Base-by-base conservation (phyloP, 2,888 invertebrate species). In the Lycophotia porphyrea region DNA sequence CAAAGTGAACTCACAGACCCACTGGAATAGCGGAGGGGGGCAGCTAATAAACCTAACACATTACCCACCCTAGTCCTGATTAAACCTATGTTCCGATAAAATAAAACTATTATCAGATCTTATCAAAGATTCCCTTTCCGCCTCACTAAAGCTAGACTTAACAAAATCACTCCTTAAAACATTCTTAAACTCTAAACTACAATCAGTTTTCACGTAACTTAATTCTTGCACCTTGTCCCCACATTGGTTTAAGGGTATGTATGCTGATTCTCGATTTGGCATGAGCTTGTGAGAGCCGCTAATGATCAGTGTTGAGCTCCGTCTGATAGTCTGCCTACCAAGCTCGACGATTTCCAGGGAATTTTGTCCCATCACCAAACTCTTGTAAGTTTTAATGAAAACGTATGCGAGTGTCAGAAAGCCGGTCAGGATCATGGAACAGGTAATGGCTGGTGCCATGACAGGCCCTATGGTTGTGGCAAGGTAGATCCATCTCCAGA, bases 401-500 rank as follows among this genome's bases (percentile, higher is more conserved):
- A 98, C 97, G 7, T 97, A 96, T 9, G 97, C 94, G 36, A 98
- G 95, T 39, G 97, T 96, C 66, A 97, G 94, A 7, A 97, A 94
- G 0, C 98, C 98, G 74, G 97, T 93, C 69, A 97, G 93, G 78
- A 98, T 98, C 92, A 98, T 97, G 42, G 98, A 97, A 93, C 98
- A 98, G 2, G 98, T 97, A 70, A 98, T 93, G 24, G 98, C 89
- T 0, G 98, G 98, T 31, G 97, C 97, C 0, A 97, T 97, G 42
- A 97, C 93, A 27, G 98, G 98, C 0, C 97, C 98, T 81, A 98
- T 97, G 0, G 98, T 98, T 3, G 98, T 98, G 27, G 98, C 98
- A 63, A 98, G 91, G 93, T 98, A 98, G 34, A 98, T 97, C 98
- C 98, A 98, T 36, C 98, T 97, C 90, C 98, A 97, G 74, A 98